A percentile compares a stretch with the other conserved stretches of the same genome.
Conservation (phyloP, 2,113 vertebrate genomes). For the Tapirus terrestris region DNA sequence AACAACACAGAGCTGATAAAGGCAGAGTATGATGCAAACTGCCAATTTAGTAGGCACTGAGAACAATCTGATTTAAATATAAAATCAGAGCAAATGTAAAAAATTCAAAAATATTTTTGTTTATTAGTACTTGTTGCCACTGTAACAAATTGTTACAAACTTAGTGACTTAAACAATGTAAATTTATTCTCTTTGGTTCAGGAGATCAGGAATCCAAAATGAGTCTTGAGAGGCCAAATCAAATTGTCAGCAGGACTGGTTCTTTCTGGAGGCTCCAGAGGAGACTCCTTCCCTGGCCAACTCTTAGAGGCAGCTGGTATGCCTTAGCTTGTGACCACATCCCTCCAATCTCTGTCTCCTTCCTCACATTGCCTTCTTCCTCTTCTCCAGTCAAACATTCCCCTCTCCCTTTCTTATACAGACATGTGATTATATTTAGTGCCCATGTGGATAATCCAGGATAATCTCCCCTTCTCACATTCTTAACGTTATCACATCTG, state of each 20-base stretch:
- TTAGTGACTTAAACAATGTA: neutral
- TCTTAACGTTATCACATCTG: neutral
- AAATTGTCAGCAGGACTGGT: neutral
- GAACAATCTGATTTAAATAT: neutral
- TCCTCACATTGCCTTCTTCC: accelerated
- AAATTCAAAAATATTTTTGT: neutral
- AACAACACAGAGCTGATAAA: neutral
- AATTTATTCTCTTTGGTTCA: neutral
- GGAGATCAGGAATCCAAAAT: neutral
- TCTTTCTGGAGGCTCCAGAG: neutral
- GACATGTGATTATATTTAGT: neutral
- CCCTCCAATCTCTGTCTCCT: neutral
- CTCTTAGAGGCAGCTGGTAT: neutral
- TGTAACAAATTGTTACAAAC: neutral
- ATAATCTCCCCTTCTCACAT: neutral
- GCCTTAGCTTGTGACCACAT: neutral
- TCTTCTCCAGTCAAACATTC: neutral
- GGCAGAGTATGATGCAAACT: neutral
- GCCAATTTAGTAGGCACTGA: neutral
- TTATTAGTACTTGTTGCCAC: neutral
- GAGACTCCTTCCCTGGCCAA: accelerated
- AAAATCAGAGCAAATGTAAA: neutral
- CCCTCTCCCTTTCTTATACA: neutral
- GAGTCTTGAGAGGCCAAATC: neutral
- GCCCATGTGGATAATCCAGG: neutral